Conservation (phyloP, 2,113 vertebrate species). For the Gymnogyps californianus region DNA sequence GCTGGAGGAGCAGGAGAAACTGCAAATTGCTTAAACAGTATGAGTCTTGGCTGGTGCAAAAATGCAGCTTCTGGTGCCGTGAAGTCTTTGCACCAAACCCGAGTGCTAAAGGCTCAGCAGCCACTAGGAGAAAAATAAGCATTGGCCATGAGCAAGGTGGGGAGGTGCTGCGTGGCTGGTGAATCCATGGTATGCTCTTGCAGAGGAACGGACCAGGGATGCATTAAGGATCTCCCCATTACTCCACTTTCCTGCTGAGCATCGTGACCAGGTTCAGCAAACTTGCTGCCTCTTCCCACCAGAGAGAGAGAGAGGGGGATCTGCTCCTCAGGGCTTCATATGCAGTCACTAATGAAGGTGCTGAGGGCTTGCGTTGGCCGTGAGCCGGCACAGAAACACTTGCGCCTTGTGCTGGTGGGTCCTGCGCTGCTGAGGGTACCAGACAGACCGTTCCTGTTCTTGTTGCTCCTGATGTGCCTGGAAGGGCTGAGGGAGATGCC, state of each 20-base stretch:
- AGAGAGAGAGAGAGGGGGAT: neutral
- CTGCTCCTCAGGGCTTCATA: neutral
- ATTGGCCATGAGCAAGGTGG: neutral
- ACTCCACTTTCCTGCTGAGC: neutral
- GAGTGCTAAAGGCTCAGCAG: neutral
- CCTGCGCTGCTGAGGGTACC: neutral
- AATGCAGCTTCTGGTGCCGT: neutral
- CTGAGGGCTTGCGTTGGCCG: accelerated
- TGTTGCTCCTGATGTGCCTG: neutral
- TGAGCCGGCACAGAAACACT: neutral
- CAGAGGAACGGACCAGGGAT: accelerated
- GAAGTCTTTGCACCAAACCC: neutral
- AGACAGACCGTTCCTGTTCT: neutral
- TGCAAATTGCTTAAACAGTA: neutral
- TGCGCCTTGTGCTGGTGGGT: neutral
- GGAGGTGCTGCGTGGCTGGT: neutral
- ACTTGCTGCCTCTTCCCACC: neutral
- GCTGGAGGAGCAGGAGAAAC: neutral
- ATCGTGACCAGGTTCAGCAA: neutral
- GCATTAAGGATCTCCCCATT: neutral
- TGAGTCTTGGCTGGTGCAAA: neutral
- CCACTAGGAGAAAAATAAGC: neutral
- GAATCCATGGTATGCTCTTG: neutral
- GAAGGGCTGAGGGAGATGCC: neutral
- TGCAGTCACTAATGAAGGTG: neutral